phyloP scores from a whole-genome alignment of 1,140 invertebrate species.

The Glossosoma conforme region DNA sequence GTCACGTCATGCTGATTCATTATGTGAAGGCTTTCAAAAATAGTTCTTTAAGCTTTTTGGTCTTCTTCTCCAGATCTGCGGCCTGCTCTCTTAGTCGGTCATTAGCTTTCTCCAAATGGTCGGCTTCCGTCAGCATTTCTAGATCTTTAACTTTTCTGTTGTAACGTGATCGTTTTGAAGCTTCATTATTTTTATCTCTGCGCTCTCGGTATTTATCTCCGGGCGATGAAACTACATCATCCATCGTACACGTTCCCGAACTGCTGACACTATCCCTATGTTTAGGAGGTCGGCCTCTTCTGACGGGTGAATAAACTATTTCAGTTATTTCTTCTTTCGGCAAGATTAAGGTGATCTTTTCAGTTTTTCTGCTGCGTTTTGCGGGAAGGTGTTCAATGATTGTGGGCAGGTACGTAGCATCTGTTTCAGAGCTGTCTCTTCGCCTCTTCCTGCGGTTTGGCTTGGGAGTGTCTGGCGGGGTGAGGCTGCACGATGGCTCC shows the following conservation, averaged over 20 bases:
- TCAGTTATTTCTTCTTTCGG: not conserved
- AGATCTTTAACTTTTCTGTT: conserved; percentile 65
- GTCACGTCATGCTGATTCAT: no score
- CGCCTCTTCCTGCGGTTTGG: conserved; percentile 8
- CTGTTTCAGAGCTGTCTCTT: conserved; percentile 22
- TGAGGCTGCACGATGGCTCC: conserved; percentile 4
- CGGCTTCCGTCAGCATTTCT: conserved; percentile 41
- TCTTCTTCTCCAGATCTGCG: conserved; percentile 42
- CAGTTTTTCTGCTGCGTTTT: not conserved
- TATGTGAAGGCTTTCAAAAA: conserved; percentile 45
- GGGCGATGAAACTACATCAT: conserved; percentile 39
- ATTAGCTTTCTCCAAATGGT: conserved; percentile 44
- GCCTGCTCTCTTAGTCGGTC: conserved; percentile 40
- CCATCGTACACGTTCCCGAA: conserved; percentile 17
- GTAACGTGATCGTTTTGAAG: conserved; percentile 64
- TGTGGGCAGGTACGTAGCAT: conserved; percentile 19
- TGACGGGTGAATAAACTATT: conserved; percentile 7
- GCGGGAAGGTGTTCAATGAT: not conserved
- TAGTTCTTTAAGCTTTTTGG: conserved; percentile 40
- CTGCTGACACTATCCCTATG: conserved; percentile 17
- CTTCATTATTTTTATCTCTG: conserved; percentile 71
- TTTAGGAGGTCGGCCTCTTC: conserved; percentile 21
- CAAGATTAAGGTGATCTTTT: not conserved
- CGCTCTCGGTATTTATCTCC: conserved; percentile 57
- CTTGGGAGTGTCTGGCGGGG: conserved; percentile 27